These are phyloP conservation scores for Caenorhabditis japonica DNA, from an alignment of 2,888 invertebrate species.

Conservation along the genomic window DNA sequence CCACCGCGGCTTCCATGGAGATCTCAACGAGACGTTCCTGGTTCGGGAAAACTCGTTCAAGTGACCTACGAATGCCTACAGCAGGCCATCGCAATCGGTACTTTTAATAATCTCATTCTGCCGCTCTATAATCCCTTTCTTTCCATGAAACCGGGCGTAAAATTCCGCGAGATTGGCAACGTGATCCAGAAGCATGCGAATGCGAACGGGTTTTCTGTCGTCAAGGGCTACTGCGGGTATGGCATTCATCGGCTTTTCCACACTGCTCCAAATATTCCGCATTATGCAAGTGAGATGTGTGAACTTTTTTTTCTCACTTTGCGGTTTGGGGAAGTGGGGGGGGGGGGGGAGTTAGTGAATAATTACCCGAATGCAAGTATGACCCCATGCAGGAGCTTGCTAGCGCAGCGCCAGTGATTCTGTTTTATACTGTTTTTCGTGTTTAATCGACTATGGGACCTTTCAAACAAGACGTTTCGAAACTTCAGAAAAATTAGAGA, in stretches of 20 bases:
- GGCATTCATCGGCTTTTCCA: slow-evolving; percentile 96
- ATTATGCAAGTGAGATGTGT: slow-evolving; percentile 91
- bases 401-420: no score
- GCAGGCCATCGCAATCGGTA: slow-evolving; percentile 88
- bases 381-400: no score
- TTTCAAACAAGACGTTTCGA: no score
- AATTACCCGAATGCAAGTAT: no score
- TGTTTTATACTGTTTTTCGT: no score
- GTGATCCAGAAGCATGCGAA: slow-evolving; percentile 97
- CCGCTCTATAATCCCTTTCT: neutral
- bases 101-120: slow-evolving; percentile 22
- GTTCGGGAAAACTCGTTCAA: slow-evolving; percentile 91
- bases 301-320: neutral
- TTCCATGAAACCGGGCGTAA: slow-evolving; percentile 86
- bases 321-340: no score
- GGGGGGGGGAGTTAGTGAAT: no score
- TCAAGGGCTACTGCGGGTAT: slow-evolving; percentile 96
- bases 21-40: slow-evolving; percentile 96
- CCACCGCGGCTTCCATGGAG: slow-evolving; percentile 97
- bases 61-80: slow-evolving; percentile 91
- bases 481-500: no score
- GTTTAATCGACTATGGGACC: no score
- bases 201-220: slow-evolving; percentile 93
- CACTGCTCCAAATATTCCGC: slow-evolving; percentile 97
- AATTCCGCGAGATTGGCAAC: slow-evolving; percentile 96